Conservation (phyloP, 30 jellyfish, hydroid and myxozoan genomes). For the Aurelia aurita complex sp. Pacific region DNA sequence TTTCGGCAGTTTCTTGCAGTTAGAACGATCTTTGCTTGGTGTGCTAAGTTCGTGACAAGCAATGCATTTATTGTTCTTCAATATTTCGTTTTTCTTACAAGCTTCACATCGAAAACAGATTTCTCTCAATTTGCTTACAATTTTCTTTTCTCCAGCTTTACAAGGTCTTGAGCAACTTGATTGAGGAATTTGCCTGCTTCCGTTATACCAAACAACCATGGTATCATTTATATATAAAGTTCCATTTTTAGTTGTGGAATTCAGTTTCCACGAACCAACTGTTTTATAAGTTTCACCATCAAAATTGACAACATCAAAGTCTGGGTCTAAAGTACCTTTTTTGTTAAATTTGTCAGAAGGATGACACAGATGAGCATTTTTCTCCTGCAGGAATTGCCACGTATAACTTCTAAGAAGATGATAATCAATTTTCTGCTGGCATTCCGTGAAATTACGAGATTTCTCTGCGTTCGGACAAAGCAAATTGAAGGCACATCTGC, state of each 20-base stretch:
- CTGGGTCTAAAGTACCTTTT: neutral
- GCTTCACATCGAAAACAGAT: conserved; percentile 52
- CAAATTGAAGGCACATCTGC: no score
- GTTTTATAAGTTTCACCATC: neutral
- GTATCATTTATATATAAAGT: neutral
- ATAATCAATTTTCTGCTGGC: no score
- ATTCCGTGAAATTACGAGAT: no score
- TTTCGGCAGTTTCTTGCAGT: conserved; percentile 18
- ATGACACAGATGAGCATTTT: no score
- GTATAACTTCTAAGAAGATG: no score
- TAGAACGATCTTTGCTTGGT: conserved; percentile 10
- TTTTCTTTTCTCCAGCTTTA: conserved; percentile 9
- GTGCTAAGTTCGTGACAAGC: conserved; percentile 7
- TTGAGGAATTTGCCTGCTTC: neutral
- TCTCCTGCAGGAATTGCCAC: no score
- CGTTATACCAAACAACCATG: conserved; percentile 8
- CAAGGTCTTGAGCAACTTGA: conserved; percentile 52
- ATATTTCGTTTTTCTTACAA: conserved; percentile 15
- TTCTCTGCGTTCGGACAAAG: no score
- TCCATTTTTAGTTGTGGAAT: neutral
- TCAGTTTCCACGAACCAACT: neutral
- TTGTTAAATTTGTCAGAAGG: neutral
- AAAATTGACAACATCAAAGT: neutral
- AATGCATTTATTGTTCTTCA: conserved; percentile 40
- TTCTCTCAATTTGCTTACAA: neutral